Evolutionary conservation across 2,888 invertebrate species (phyloP).

Genomic region (Dysmachus trigonus): DNA sequence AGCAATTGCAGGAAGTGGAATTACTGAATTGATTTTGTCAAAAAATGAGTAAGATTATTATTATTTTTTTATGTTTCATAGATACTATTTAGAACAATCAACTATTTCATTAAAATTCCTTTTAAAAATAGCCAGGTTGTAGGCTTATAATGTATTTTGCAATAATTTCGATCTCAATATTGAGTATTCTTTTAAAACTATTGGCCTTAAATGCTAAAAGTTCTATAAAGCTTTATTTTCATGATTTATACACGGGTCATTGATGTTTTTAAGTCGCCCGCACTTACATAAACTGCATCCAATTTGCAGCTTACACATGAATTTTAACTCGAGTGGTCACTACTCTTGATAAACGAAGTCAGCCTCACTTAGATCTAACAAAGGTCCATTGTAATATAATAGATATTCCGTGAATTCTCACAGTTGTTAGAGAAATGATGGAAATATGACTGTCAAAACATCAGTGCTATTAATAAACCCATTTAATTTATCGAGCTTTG

Average conservation of each 20-base stretch:
- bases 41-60: conserved; percentile 61
- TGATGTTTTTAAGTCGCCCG: neutral
- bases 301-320: neutral
- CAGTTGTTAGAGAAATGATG: neutral
- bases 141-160: too few relatives aligned
- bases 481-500: neutral
- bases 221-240: neutral
- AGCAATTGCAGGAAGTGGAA: conserved; percentile 62
- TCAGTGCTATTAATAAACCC: neutral
- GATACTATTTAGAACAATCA: too few relatives aligned
- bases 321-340: neutral
- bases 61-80: too few relatives aligned
- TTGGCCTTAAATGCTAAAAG: neutral
- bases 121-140: too few relatives aligned
- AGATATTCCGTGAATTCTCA: neutral
- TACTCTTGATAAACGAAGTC: neutral
- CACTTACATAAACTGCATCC: neutral
- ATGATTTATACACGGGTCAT: neutral
- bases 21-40: conserved; percentile 57
- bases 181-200: too few relatives aligned
- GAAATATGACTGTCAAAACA: neutral
- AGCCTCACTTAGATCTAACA: neutral
- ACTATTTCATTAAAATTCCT: too few relatives aligned
- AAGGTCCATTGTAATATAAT: neutral
- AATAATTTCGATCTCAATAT: too few relatives aligned